Conservation (phyloP, 2,888 invertebrate species). For the Mythimna vitellina region DNA sequence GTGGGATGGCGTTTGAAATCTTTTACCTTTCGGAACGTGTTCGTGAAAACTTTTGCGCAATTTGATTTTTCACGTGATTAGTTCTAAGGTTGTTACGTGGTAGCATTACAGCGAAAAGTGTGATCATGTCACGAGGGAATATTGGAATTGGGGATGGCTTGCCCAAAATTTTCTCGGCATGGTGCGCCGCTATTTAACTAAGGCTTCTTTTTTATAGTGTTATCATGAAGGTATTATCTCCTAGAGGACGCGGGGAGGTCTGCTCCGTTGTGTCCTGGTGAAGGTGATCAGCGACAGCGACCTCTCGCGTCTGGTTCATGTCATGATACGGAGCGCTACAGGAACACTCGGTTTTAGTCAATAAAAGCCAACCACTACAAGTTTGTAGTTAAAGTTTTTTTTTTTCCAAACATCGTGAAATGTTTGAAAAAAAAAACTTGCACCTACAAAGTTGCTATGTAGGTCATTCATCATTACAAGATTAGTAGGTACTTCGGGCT, state of each 20-base stretch:
- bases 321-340: too few species aligned
- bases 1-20: slow-evolving; percentile 3
- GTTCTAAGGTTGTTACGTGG: background rate
- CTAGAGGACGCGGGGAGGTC: too few species aligned
- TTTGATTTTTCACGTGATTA: slow-evolving; percentile 13
- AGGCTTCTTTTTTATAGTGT: background rate
- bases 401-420: too few species aligned
- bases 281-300: too few species aligned
- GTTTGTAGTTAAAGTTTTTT: background rate
- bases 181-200: background rate
- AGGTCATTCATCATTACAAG: background rate
- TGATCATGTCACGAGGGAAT: background rate
- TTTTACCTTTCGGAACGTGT: slow-evolving; percentile 11
- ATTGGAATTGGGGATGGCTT: too few species aligned
- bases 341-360: too few species aligned
- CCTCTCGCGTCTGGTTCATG: too few species aligned
- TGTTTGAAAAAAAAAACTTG: too few species aligned
- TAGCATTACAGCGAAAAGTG: background rate
- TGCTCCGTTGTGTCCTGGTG: too few species aligned
- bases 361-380: background rate
- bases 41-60: background rate
- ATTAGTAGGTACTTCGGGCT: background rate
- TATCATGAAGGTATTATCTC: too few species aligned
- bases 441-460: background rate
- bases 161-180: too few species aligned